A percentile compares a stretch with the other conserved stretches of the same genome.
These are phyloP conservation scores for Typhlomys cinereus DNA, from an alignment of 2,113 vertebrate genomes.

Conservation along the genomic window DNA sequence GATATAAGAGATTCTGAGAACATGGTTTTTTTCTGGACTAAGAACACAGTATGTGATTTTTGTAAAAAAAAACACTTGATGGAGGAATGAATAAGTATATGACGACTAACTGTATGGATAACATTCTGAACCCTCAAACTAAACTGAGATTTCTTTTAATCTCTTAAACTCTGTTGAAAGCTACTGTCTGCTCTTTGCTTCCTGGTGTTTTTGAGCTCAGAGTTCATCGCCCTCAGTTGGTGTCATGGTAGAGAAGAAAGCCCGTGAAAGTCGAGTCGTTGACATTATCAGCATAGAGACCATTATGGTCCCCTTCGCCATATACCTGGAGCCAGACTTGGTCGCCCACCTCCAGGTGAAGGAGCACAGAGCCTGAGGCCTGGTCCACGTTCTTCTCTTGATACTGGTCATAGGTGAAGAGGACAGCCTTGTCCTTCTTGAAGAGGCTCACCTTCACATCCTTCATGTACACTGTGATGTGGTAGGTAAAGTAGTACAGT, in stretches of 20 bases:
- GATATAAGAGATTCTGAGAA: background rate
- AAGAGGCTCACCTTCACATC: conserved; percentile 89
- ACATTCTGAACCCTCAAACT: background rate
- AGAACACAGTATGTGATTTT: background rate
- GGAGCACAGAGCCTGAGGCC: conserved; percentile 86
- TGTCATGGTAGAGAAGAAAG: conserved; percentile 89
- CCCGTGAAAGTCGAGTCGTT: conserved; percentile 90
- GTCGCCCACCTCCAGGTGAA: conserved; percentile 85
- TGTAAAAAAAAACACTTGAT: background rate
- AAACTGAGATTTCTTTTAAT: background rate
- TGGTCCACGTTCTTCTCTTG: conserved; percentile 88
- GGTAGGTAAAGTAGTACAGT: conserved; percentile 89
- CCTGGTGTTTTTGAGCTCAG: rapidly evolving
- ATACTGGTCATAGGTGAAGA: conserved; percentile 90
- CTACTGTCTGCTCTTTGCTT: background rate
- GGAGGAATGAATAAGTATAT: background rate
- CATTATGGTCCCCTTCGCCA: conserved; percentile 80
- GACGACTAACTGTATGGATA: background rate
- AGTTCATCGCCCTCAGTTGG: conserved; percentile 25
- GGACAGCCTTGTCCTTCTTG: conserved; percentile 85
- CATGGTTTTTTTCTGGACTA: background rate
- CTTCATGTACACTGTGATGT: conserved; percentile 87
- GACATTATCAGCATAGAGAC: conserved; percentile 88
- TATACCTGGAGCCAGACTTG: conserved; percentile 91
- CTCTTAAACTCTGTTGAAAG: background rate